Evolutionary conservation across 2,888 invertebrate genomes (phyloP), one percentile per base, ranked within the genome.

Genomic region (Alentia gelatinosa): DNA sequence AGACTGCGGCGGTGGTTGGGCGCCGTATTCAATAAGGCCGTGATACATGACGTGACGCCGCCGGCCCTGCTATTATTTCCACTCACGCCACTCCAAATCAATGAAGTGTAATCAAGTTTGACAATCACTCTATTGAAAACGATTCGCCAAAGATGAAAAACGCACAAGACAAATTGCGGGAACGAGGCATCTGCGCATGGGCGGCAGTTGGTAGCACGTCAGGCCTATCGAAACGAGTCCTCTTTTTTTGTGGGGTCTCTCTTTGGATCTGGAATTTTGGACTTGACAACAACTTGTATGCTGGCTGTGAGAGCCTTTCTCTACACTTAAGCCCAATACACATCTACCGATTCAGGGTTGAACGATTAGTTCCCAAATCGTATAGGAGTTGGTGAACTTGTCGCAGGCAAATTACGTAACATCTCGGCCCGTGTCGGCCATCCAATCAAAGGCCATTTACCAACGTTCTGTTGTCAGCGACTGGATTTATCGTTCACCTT

Each of bases 81-180:
- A 79, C 79, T 35, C 37, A 35, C 39, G 79, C 39, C 79, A 79
- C 79, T 79, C 79, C n/a, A 26, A 79, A 79, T 79, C 79, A 79
- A 79, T 79, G 79, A 7, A 79, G 79, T 79, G 79, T 79, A 79
- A 79, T 79, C 37, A 39, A 79, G 79, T 79, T 79, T 79, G 79
- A 79, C 79, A 79, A 79, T 79, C 79, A 39, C 79, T 79, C 79
- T 35, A 79, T 79, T 79, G 79, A 79, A 79, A 79, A 79, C 37
- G 37, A 39, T 19, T 79, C 79, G 79, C 79, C 79, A 79, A 79
- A 15, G 79, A 68, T 68, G 68, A 39, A 79, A 79, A 79, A 79
- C 39, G 12, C 39, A 5, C 37, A 39, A 35, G 79, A 79, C 79
- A 79, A 79, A 79, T 79, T 79, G 79, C 79, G 35, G 79, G 79